Evolutionary conservation across 2,113 vertebrate species (phyloP).

Genomic region (Phalacrocorax carbo): DNA sequence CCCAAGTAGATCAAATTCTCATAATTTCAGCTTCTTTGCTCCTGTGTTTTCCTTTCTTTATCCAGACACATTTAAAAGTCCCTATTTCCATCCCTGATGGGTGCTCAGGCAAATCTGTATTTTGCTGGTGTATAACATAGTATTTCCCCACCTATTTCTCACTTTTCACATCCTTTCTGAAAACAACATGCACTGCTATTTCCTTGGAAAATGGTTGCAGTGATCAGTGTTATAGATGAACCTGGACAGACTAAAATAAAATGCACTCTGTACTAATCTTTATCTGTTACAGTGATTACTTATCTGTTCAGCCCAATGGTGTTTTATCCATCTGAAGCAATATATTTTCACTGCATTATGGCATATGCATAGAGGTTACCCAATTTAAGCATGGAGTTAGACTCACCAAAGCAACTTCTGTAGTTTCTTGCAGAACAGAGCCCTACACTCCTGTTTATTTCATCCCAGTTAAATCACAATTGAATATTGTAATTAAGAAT

Average conservation of each 20-base stretch:
- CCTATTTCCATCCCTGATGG: neutral
- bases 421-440: neutral
- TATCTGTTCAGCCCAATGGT: neutral
- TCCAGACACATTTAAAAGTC: neutral
- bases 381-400: neutral
- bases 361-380: neutral
- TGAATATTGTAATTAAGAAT: neutral
- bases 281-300: neutral
- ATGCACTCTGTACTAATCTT: neutral
- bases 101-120: neutral
- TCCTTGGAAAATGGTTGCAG: neutral
- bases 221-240: neutral
- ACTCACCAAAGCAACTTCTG: neutral
- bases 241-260: neutral
- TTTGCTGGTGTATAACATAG: neutral
- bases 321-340: neutral
- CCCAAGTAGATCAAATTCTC: neutral
- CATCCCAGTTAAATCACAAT: neutral
- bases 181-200: neutral
- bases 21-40: neutral
- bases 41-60: neutral
- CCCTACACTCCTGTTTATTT: neutral
- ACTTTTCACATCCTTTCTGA: neutral
- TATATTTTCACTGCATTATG: neutral
- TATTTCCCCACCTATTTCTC: neutral